Evolutionary conservation across 2,888 invertebrate species (phyloP), one percentile per base, ranked within the genome.

Genomic region (Boloria selene): DNA sequence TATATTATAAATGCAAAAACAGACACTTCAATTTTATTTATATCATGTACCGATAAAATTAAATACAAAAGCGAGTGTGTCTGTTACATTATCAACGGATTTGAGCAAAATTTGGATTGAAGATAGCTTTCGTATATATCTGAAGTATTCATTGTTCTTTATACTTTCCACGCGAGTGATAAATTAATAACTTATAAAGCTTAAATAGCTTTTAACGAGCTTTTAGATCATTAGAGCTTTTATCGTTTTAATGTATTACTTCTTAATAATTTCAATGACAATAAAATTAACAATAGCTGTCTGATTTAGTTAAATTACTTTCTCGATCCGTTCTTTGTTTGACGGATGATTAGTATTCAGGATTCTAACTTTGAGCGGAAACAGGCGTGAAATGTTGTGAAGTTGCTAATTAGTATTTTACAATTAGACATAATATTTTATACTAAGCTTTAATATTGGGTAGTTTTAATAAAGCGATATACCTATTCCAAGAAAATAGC

Each of bases 351-450:
- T 17, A 22, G 22, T 55, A 44, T 55, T 55, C 55, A 55, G 6
- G 42, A 55, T 54, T 42, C 44, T 44, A 44, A 55, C 55, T 42
- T 54, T 55, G 44, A 42, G 22, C 55, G 55, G 22, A 55, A 18
- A 18, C 44, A 22, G 3, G 18, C 42, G 14, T 44, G 18, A 44
- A 38, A 38, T 38, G 10, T 38, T 38, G 55, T 10, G 42, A 55
- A 55, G 18, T 42, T 22, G 7, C 2, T 38, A 38, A 38, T 38
- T 38, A 38, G 31, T 7, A 7, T 38, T 38, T 38, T 38, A 10
- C 31, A 38, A 38, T 6, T 7, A 31, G 31, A 38, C 31, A 38
- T 2, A 38, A 7, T 38, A 38, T 2, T 38, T 7, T 38, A 38
- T 38, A 38, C 7, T 31, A 31, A 31, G 10, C 31, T 7, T 10